Conservation (phyloP, 2,113 vertebrate species). For the Cervus canadensis region DNA sequence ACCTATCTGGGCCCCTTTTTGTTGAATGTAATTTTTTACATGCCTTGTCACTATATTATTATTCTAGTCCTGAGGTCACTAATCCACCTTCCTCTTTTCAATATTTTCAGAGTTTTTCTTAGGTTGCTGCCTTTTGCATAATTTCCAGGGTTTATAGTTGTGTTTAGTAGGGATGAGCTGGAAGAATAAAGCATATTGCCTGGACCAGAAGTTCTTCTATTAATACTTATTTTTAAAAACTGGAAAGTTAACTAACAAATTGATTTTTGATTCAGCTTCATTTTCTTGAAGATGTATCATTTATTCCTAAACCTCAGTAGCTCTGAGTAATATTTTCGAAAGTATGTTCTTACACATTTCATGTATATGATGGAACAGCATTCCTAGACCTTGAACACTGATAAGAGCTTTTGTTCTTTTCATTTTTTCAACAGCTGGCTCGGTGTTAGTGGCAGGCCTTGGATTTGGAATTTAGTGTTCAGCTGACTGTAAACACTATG, state of each 20-base stretch:
- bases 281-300: neutral
- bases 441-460: neutral
- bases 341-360: neutral
- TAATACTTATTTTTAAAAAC: neutral
- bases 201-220: neutral
- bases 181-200: neutral
- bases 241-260: neutral
- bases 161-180: neutral
- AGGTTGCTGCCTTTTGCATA: neutral
- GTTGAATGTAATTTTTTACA: neutral
- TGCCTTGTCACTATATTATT: neutral
- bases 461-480: neutral
- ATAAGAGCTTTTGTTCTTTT: neutral
- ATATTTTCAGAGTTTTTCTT: neutral
- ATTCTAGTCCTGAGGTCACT: neutral
- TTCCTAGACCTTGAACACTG: neutral
- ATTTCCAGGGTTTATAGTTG: neutral
- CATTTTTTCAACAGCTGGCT: neutral
- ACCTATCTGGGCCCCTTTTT: neutral
- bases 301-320: neutral
- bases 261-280: neutral
- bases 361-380: neutral
- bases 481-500: neutral
- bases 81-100: neutral
- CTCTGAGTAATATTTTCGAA: conserved; percentile 8